These are phyloP conservation scores for Florisuga fusca DNA, from an alignment of 2,797 vertebrate genomes.

Conservation along the genomic window DNA sequence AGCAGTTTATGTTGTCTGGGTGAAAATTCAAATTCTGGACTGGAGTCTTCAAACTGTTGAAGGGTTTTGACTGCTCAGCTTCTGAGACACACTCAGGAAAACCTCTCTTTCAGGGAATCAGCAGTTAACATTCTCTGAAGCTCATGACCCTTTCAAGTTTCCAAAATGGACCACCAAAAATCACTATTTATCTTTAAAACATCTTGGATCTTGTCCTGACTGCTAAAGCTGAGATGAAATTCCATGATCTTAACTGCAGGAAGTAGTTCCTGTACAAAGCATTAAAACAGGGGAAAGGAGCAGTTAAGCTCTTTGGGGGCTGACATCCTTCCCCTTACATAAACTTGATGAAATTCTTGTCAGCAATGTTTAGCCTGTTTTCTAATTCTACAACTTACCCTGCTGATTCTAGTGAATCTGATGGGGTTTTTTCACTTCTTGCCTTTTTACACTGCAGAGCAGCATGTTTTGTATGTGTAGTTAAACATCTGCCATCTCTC, in stretches of 20 bases:
- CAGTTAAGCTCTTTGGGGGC: not conserved
- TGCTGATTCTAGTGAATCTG: not conserved
- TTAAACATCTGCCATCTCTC: slow-evolving; percentile 2
- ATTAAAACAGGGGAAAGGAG: not conserved
- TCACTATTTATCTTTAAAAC: not conserved
- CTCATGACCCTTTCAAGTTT: not conserved
- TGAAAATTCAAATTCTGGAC: not conserved
- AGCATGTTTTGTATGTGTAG: not conserved
- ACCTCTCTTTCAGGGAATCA: not conserved
- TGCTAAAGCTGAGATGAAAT: not conserved
- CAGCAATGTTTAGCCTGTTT: not conserved
- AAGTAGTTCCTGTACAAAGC: not conserved
- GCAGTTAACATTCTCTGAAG: not conserved
- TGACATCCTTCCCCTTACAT: not conserved
- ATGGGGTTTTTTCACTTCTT: not conserved
- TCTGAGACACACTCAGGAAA: not conserved
- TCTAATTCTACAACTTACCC: not conserved
- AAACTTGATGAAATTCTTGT: not conserved
- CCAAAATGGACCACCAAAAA: not conserved
- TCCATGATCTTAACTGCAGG: not conserved
- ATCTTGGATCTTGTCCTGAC: not conserved
- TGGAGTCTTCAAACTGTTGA: not conserved
- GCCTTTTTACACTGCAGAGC: not conserved
- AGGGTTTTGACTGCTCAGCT: not conserved
- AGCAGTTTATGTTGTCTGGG: not conserved